These are phyloP conservation scores for Notamacropus eugenii DNA, from an alignment of 2,797 vertebrate genomes.

Conservation along the genomic window DNA sequence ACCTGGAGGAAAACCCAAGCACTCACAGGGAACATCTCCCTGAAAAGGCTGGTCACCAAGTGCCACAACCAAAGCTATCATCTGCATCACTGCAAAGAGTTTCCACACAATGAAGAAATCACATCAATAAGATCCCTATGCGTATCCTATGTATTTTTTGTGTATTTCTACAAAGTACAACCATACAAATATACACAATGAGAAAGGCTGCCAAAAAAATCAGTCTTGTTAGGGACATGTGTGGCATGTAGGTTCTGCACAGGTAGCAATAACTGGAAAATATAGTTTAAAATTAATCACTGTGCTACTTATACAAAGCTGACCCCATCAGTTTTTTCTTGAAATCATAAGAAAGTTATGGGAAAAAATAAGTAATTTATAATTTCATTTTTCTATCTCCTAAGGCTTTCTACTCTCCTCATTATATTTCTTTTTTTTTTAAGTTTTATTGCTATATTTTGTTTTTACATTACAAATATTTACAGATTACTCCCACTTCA, in stretches of 20 bases:
- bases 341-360: background rate
- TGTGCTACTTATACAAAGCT: background rate
- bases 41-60: background rate
- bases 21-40: background rate
- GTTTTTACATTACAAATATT: background rate
- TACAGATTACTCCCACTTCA: background rate
- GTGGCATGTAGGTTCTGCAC: background rate
- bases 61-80: background rate
- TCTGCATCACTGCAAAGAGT: background rate
- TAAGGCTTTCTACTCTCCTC: rapidly evolving
- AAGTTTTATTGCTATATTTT: background rate
- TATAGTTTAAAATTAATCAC: background rate
- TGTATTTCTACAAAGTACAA: background rate
- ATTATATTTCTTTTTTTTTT: background rate
- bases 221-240: background rate
- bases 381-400: background rate
- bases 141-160: background rate
- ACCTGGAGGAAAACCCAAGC: background rate
- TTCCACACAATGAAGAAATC: background rate
- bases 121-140: background rate
- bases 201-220: background rate
- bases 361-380: background rate
- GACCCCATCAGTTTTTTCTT: background rate
- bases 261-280: background rate
- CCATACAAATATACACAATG: background rate